Base-by-base conservation (phyloP, 2,888 invertebrate genomes). In the Argyra leucocephala region DNA sequence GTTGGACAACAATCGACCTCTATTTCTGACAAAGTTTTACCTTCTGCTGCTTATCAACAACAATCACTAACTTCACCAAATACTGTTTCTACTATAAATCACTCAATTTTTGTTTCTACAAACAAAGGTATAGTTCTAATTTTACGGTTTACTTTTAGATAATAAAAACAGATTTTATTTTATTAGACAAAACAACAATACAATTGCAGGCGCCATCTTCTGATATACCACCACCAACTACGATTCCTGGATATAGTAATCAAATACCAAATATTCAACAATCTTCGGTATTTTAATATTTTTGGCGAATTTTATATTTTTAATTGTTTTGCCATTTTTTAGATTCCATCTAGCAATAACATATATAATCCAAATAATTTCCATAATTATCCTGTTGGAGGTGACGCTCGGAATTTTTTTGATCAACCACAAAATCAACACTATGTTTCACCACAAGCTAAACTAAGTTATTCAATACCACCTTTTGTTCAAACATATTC, bases 181-280 rank as follows among this genome's bases (percentile, higher is more conserved):
- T 23, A 60, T 37, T 15, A 58, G 23, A 24, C 4, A 18, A 2
- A 61, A 18, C n/a, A 6, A 18, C 22, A 24, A 24, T 21, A 63
- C 37, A 21, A 65, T 37, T 31, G n/a, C n/a, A n/a, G n/a, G 10
- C 81, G 78, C 69, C 63, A 64, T 22, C 79, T 83, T 57, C 71
- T 15, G 71, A 69, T 67, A 67, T 72, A 75, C 82, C 82, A 66
- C 83, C 82, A 18, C 83, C 83, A 60, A 81, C 83, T 22, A 83
- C 83, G 2, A 73, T 84, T 69, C 82, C 83, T 58, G 81, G 76
- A 69, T 82, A 81, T 31, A 57, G 24, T 12, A 64, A 63, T 62
- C 48, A 48, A 58, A 62, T 57, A 2, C 22, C 2, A 22, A 23
- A 64, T 9, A 48, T 48, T 23, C 62, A 36, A 1, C 57, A 61